phyloP scores from a whole-genome alignment of 2,797 vertebrate genomes.

The Intellagama lesueurii region DNA sequence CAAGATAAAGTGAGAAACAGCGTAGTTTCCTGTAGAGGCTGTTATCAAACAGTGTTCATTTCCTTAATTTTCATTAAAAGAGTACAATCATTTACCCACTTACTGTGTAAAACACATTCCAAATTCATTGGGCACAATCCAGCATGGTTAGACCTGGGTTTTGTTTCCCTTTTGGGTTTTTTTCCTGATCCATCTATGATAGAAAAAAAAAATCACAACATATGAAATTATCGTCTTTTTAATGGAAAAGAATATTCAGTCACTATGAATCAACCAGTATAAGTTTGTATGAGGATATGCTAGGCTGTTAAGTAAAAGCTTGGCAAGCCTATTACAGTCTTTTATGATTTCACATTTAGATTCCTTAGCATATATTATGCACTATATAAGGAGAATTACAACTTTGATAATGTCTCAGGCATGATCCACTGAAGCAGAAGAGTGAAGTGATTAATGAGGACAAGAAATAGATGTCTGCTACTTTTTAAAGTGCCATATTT shows the following conservation, averaged over 20 bases:
- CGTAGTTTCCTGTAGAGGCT: not conserved
- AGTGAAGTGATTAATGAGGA: conserved; percentile 36
- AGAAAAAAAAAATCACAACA: conserved; percentile 57
- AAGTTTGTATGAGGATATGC: conserved; percentile 48
- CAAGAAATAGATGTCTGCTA: not conserved
- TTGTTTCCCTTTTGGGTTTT: conserved; percentile 56
- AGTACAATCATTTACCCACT: not conserved
- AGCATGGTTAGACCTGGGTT: not conserved
- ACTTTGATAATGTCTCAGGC: conserved; percentile 47
- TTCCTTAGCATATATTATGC: conserved; percentile 57
- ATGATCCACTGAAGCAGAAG: conserved; percentile 24
- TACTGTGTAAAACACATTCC: not conserved
- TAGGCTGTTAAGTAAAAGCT: conserved; percentile 59
- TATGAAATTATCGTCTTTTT: conserved; percentile 54
- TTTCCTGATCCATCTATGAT: conserved; percentile 56
- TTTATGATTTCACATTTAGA: conserved; percentile 54
- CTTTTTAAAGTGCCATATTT: not conserved
- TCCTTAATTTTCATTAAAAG: not conserved
- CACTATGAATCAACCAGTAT: conserved; percentile 64
- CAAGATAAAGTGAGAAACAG: not conserved
- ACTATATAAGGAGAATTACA: conserved; percentile 36
- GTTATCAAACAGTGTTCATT: not conserved
- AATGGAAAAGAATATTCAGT: conserved; percentile 65
- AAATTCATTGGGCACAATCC: not conserved
- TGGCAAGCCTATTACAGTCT: conserved; percentile 61